phyloP scores from a whole-genome alignment of 2,888 invertebrate genomes.

The Dryobota labecula region DNA sequence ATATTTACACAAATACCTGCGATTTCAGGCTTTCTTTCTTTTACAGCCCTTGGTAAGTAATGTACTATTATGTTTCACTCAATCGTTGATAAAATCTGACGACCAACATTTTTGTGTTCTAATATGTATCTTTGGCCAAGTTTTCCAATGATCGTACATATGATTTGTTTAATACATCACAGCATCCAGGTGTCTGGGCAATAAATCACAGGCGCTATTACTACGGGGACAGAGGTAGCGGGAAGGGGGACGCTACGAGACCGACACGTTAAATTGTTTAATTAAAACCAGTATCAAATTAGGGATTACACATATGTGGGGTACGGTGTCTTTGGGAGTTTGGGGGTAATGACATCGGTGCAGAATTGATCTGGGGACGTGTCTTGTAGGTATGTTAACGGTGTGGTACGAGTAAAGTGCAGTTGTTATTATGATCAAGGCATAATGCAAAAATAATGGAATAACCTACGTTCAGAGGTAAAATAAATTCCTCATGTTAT shows the following conservation, averaged over 20 bases:
- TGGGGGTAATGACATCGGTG: conserved; percentile 48
- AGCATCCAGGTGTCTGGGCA: conserved; percentile 69
- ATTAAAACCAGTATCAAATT: conserved; percentile 71
- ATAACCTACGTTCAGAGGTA: neutral
- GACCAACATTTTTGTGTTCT: neutral
- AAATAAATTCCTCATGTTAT: neutral
- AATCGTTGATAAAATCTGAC: neutral
- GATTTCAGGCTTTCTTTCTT: too few relatives aligned
- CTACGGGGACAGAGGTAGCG: conserved; percentile 21
- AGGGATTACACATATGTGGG: conserved; percentile 65
- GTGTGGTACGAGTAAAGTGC: neutral
- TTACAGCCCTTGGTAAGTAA: too few relatives aligned
- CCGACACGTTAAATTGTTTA: conserved; percentile 69
- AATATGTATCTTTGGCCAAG: neutral
- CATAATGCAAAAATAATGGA: too few relatives aligned
- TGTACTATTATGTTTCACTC: neutral
- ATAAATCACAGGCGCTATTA: conserved; percentile 73
- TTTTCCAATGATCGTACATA: conserved; percentile 70
- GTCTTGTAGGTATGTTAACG: neutral
- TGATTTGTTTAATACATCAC: conserved; percentile 74
- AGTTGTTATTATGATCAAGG: neutral
- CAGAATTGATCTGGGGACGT: conserved; percentile 44
- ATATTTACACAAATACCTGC: too few relatives aligned
- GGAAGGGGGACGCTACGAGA: conserved; percentile 41
- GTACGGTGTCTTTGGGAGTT: conserved; percentile 43